phyloP scores from a whole-genome alignment of 2,113 vertebrate genomes.

The Chrysochloris asiatica region DNA sequence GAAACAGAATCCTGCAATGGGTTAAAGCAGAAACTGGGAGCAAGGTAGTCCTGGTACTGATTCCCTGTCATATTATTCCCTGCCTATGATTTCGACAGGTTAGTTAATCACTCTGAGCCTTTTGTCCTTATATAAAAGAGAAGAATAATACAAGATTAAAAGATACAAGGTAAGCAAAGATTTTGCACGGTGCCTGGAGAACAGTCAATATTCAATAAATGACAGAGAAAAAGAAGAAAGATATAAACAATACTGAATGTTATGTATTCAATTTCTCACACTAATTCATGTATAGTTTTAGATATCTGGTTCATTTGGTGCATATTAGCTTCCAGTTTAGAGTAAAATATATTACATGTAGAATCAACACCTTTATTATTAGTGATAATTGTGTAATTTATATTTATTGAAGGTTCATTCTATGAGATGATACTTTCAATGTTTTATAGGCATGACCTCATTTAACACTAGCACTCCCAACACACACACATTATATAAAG shows the following conservation, averaged over 20 bases:
- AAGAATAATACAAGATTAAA: background rate
- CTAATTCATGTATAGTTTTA: background rate
- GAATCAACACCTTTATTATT: background rate
- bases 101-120: background rate
- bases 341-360: background rate
- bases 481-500: background rate
- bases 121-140: background rate
- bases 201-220: slow-evolving; percentile 33
- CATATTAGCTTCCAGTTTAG: background rate
- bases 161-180: too few relatives aligned
- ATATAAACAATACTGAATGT: background rate
- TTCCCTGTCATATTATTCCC: background rate
- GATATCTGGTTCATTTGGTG: background rate
- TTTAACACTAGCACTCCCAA: background rate
- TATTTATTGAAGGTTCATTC: background rate
- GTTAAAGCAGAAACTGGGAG: background rate
- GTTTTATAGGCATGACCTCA: background rate
- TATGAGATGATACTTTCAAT: background rate
- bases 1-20: background rate
- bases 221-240: background rate
- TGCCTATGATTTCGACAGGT: background rate
- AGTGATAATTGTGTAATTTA: background rate
- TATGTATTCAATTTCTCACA: background rate
- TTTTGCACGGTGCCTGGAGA: background rate
- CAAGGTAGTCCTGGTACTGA: background rate